A percentile compares a stretch with the other conserved stretches of the same genome.
phyloP scores from a whole-genome alignment of 2,888 invertebrate species.

The Neoaliturus tenellus region DNA sequence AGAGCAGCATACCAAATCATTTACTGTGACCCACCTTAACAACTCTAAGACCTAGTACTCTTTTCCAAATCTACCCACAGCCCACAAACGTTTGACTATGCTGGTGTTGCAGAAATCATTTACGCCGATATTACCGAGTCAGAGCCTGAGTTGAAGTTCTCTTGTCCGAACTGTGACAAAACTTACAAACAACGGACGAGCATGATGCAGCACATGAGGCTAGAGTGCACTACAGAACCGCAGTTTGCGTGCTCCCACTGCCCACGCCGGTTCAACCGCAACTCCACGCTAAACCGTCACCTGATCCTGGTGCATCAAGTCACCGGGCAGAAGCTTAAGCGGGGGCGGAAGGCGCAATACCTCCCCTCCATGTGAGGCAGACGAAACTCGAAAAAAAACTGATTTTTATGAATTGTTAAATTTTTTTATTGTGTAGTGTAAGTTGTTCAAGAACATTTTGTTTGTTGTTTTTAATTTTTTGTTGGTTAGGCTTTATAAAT shows the following conservation, averaged over 20 bases:
- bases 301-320: slow-evolving; percentile 24
- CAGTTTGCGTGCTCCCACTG: slow-evolving; percentile 73
- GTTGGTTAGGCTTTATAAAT: too few species aligned
- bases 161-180: slow-evolving; percentile 53
- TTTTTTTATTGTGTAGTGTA: too few species aligned
- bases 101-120: not conserved
- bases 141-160: not conserved
- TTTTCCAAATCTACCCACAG: too few species aligned
- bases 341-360: not conserved
- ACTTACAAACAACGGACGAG: slow-evolving; percentile 61
- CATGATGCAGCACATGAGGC: slow-evolving; percentile 70
- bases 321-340: slow-evolving; percentile 7
- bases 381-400: too few species aligned
- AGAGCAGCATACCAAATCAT: too few species aligned
- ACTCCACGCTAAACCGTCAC: slow-evolving; percentile 69
- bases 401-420: too few species aligned
- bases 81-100: not conserved
- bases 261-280: slow-evolving; percentile 71
- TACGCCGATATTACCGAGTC: not conserved
- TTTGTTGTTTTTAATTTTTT: too few species aligned
- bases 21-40: not conserved
- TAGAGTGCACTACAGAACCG: slow-evolving; percentile 71
- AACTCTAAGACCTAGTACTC: not conserved
- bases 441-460: too few species aligned
- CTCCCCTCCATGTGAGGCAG: not conserved